Evolutionary conservation across 1,140 invertebrate genomes (phyloP).

Genomic region (Diachasma alloeum): DNA sequence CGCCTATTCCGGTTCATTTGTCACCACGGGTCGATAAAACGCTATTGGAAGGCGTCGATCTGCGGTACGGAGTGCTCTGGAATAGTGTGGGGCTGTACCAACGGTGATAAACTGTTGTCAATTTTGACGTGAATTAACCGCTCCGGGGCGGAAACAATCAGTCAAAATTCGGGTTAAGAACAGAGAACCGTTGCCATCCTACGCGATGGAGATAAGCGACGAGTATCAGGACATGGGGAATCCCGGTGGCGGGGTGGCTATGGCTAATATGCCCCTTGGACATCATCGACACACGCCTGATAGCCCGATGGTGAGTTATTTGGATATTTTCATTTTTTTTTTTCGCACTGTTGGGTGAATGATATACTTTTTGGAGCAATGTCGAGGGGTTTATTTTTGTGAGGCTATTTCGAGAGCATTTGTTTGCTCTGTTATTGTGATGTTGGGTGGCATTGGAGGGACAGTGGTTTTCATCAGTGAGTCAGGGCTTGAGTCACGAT

Average conservation of each 20-base stretch:
- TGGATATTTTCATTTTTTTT: neutral
- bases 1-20: neutral
- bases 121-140: conserved; percentile 19
- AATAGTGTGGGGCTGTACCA: neutral
- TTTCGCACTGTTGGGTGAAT: neutral
- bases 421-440: neutral
- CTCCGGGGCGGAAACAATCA: conserved; percentile 57
- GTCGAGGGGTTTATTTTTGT: neutral
- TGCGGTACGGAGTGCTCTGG: neutral
- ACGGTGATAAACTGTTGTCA: neutral
- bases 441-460: neutral
- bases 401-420: neutral
- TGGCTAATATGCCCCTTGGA: conserved; percentile 49
- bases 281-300: conserved; percentile 53
- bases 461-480: neutral
- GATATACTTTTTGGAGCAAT: too few species aligned
- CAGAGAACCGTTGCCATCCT: conserved; percentile 84
- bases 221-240: conserved; percentile 74
- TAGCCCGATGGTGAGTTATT: conserved; percentile 54
- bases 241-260: conserved; percentile 46
- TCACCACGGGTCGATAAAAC: neutral
- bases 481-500: neutral
- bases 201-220: conserved; percentile 83
- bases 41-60: neutral
- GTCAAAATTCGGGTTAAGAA: conserved; percentile 92